Conservation (phyloP, 2,113 vertebrate species). For the Cryptomyrus ogoouensis region DNA sequence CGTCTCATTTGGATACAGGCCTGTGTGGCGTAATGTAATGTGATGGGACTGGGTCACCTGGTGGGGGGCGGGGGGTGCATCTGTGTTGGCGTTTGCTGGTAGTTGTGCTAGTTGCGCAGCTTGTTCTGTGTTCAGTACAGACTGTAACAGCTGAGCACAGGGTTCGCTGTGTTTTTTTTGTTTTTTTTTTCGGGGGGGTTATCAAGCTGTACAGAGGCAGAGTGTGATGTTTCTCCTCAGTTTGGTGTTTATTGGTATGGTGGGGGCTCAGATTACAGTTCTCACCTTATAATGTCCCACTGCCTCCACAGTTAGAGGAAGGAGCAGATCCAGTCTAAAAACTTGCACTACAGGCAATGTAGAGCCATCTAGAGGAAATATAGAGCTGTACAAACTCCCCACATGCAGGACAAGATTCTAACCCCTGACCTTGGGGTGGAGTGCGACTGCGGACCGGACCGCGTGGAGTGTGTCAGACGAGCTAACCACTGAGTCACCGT, state of each 20-base stretch:
- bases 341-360: not conserved
- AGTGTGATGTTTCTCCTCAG: not conserved
- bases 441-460: no score
- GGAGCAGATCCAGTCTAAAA: not conserved
- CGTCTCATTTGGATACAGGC: not conserved
- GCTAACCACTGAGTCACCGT: not conserved
- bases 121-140: constrained; percentile 8
- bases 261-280: not conserved
- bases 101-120: not conserved
- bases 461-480: no score
- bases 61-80: not conserved
- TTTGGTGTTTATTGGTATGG: not conserved
- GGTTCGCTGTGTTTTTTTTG: not conserved
- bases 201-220: not conserved
- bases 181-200: not conserved
- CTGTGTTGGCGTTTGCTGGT: not conserved
- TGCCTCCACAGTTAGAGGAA: not conserved
- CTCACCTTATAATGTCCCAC: not conserved
- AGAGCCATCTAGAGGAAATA: not conserved
- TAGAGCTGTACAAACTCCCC: not conserved
- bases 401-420: not conserved
- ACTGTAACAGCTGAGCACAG: not conserved
- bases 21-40: not conserved
- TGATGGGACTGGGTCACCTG: not conserved
- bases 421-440: not conserved